Evolutionary conservation across 2,113 vertebrate genomes (phyloP), one percentile per base, ranked within the genome.

Genomic region (Sus scrofa): DNA sequence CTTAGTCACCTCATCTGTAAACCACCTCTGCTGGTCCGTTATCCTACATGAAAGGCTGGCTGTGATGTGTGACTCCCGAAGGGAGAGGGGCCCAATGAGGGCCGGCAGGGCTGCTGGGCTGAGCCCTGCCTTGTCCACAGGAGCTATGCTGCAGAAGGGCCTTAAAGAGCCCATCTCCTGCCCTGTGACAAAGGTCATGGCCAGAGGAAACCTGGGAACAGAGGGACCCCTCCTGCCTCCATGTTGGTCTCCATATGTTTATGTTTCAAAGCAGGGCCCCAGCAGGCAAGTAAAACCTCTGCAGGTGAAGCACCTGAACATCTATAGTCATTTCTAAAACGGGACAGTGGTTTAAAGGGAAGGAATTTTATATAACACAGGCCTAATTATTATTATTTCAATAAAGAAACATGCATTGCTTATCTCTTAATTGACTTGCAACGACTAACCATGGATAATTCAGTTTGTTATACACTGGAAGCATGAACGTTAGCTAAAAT

Each of bases 401-500:
- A n/a, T 86, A 92, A 50, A 93, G 68, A 89, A 86, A 39, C 79
- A 95, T 32, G 44, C 6, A 90, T 2, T 87, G 94, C 71, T 96
- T 93, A 82, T 94, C 83, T 97, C 79, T 78, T 77, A 32, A 75
- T 86, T 93, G 60, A 52, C 58, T 90, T 93, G 79, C 73, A 58
- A 74, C 74, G 65, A 93, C 50, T 68, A 90, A 86, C 58, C 83
- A 70, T 3, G 18, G 84, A 62, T 86, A 50, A 97, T 62, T 73
- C 2, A 65, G 97, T 88, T 91, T 95, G 74, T 82, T 73, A 90
- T 15, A 97, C 1, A 89, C 32, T 7, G 65, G 52, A 94, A 86
- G 27, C 96, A 92, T 86, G 95, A 52, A 77, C 94, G 89, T 96
- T 73, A 88, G 95, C 90, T 81, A 85, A 96, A 87, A 87, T 73